phyloP scores from a whole-genome alignment of 2,797 vertebrate genomes.

The Coregonus suidteri region DNA sequence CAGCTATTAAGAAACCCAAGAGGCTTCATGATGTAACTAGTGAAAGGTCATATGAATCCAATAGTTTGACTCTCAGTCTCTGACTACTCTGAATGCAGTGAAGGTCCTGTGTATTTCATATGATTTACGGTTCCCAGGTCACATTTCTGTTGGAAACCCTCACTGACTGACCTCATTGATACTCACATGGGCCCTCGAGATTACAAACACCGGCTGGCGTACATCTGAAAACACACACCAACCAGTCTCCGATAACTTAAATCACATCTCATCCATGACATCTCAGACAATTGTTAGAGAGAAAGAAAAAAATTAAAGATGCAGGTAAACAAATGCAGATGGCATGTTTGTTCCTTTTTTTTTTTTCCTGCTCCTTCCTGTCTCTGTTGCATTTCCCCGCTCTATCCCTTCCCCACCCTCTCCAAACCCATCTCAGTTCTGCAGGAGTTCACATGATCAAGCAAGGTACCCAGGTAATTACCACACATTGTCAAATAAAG shows the following conservation, averaged over 20 bases:
- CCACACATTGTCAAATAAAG: conserved; percentile 76
- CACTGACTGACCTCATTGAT: conserved; percentile 37
- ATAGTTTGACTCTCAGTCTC: not conserved
- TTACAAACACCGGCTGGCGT: conserved; percentile 13
- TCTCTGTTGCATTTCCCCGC: conserved; percentile 46
- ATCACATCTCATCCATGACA: conserved; percentile 30
- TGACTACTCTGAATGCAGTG: not conserved
- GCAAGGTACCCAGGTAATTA: conserved; percentile 78
- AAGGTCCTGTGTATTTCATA: not conserved
- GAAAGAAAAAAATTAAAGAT: conserved; percentile 40
- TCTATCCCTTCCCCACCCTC: conserved; percentile 43
- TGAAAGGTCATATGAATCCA: not conserved
- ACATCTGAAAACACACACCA: conserved; percentile 38
- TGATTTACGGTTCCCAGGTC: conserved; percentile 13
- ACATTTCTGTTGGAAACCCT: conserved; percentile 33
- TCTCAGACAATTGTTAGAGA: conserved; percentile 34
- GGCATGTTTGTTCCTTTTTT: conserved; percentile 53
- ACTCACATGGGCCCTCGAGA: conserved; percentile 32
- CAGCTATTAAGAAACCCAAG: not conserved
- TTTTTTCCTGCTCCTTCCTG: conserved; percentile 49
- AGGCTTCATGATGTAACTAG: not conserved
- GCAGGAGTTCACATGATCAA: conserved; percentile 76
- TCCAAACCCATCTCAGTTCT: conserved; percentile 57
- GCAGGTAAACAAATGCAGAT: conserved; percentile 63
- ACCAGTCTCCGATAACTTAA: conserved; percentile 31